phyloP scores from a whole-genome alignment of 2,888 invertebrate genomes.

The Plebejus melissa region DNA sequence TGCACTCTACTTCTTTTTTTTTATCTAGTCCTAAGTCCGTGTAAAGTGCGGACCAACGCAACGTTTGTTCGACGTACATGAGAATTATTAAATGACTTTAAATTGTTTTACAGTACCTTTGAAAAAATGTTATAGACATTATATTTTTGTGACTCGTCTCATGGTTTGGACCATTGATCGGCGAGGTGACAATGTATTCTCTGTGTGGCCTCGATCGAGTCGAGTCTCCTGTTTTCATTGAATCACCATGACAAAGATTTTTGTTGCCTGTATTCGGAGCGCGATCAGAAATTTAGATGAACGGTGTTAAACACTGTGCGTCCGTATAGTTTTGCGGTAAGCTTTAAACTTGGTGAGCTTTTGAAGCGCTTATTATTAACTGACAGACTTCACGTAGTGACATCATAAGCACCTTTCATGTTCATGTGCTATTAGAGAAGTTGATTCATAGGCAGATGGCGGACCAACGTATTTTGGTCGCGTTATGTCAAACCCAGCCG shows the following conservation, averaged over 20 bases:
- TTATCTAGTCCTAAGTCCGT: no score
- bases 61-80: no score
- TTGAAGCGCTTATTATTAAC: not conserved
- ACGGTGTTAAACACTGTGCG: not conserved
- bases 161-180: not conserved
- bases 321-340: not conserved
- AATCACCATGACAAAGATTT: conserved; percentile 18
- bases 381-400: no score
- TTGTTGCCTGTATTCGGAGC: not conserved
- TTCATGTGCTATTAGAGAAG: no score
- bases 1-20: no score
- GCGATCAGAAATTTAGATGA: conserved; percentile 10
- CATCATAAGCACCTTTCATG: no score
- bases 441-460: no score
- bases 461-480: no score
- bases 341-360: not conserved
- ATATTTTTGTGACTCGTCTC: no score
- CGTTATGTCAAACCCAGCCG: no score
- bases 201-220: not conserved
- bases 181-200: not conserved
- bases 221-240: not conserved
- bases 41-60: no score
- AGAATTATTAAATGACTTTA: no score
- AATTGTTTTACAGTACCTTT: not conserved
- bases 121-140: not conserved